Percentiles rank a stretch among this genome's conserved stretches.
Conservation (phyloP, 2,888 invertebrate genomes). For the Netelia fuscicornis region DNA sequence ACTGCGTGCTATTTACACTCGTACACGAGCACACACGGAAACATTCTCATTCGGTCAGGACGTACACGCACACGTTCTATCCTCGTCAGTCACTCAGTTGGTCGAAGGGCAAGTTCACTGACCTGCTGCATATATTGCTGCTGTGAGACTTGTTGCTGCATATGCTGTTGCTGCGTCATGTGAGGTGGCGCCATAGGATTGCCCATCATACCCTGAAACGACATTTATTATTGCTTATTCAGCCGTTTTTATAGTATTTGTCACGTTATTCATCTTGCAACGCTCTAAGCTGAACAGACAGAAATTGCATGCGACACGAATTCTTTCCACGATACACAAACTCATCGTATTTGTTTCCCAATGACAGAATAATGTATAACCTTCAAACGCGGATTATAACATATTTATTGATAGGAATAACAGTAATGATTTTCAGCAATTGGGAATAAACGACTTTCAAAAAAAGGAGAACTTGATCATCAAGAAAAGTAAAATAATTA, state of each 20-base stretch:
- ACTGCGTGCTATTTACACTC: constrained; percentile 35
- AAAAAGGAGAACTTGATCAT: too few relatives aligned
- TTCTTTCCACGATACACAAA: not conserved
- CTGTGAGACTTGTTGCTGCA: constrained; percentile 83
- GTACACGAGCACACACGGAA: constrained; percentile 16
- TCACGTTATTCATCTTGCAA: not conserved
- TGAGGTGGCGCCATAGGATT: constrained; percentile 82
- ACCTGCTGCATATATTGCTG: constrained; percentile 85
- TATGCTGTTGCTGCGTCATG: constrained; percentile 82
- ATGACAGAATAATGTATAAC: not conserved
- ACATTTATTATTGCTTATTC: constrained; percentile 57
- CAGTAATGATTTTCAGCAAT: not conserved
- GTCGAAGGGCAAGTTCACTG: constrained; percentile 72
- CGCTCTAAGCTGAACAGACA: not conserved
- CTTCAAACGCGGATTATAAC: not conserved
- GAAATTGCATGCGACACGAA: not conserved
- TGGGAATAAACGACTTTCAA: too few relatives aligned
- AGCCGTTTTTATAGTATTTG: not conserved
- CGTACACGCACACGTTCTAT: not conserved
- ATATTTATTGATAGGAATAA: not conserved
- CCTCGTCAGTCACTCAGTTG: constrained; percentile 42
- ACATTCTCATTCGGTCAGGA: constrained; percentile 15
- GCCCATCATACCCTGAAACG: constrained; percentile 80
- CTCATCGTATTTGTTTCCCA: too few relatives aligned
- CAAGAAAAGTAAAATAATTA: too few relatives aligned